Percentiles rank a stretch among this genome's conserved stretches.
Evolutionary conservation across 2,113 vertebrate species (phyloP).

Genomic region (Muscicapa adusta): DNA sequence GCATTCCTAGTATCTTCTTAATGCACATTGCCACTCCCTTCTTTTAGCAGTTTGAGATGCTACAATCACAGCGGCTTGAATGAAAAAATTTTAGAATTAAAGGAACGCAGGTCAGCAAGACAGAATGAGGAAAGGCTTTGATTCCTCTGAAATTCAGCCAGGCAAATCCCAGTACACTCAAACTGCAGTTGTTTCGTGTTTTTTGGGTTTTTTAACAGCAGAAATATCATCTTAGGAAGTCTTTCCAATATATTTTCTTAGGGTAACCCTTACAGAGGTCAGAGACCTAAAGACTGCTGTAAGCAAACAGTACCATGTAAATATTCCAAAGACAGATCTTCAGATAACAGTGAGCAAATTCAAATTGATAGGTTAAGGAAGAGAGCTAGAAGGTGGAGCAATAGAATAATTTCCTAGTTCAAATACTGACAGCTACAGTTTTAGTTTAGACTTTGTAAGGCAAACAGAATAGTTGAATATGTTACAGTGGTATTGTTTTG

Average conservation of each 20-base stretch:
- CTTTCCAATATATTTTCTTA: neutral
- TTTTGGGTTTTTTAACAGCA: neutral
- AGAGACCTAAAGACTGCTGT: neutral
- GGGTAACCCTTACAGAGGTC: neutral
- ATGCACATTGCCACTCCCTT: neutral
- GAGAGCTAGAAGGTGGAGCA: neutral
- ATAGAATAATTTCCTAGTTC: neutral
- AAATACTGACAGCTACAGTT: neutral
- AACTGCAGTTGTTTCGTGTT: neutral
- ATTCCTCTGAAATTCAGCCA: neutral
- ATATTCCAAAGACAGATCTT: neutral
- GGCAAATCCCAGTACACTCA: neutral
- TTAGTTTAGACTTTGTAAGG: neutral
- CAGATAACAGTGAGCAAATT: neutral
- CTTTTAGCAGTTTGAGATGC: neutral
- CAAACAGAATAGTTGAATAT: slow-evolving; percentile 1
- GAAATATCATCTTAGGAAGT: neutral
- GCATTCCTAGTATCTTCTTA: neutral
- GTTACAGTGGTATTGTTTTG: neutral
- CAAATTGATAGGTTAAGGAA: neutral
- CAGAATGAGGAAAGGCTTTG: neutral
- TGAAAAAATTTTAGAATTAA: neutral
- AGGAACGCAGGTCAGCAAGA: neutral
- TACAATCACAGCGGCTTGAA: neutral
- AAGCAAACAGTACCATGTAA: neutral